These are phyloP conservation scores for Tadarida brasiliensis DNA, from an alignment of 2,797 vertebrate species.

Conservation along the genomic window DNA sequence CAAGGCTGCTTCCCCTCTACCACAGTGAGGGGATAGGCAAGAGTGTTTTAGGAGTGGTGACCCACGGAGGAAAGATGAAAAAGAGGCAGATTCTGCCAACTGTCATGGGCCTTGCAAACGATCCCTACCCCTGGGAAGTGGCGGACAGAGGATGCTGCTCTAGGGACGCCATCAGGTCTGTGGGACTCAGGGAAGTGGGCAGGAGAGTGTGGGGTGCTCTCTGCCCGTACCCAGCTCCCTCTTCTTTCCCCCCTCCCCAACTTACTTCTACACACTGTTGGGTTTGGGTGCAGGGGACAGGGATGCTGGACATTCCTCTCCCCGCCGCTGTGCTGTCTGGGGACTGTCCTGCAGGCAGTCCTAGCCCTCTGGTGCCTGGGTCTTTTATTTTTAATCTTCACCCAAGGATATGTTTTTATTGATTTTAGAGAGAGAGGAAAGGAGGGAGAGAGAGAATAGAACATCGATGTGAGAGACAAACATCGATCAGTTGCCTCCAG, in stretches of 20 bases:
- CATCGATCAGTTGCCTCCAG: background rate
- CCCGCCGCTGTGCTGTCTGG: background rate
- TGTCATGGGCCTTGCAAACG: background rate
- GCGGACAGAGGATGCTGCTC: background rate
- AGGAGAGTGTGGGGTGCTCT: background rate
- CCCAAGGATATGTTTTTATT: background rate
- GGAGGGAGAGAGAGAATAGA: background rate
- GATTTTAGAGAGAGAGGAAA: background rate
- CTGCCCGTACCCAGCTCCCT: background rate
- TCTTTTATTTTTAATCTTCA: background rate
- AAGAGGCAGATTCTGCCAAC: background rate
- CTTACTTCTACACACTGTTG: background rate
- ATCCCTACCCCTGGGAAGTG: fast-evolving
- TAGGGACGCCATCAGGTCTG: background rate
- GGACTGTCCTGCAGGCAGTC: background rate
- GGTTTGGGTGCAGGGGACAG: background rate
- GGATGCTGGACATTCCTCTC: background rate
- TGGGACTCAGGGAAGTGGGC: background rate
- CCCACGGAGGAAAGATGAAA: background rate
- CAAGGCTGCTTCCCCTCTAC: background rate
- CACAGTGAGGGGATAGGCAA: background rate
- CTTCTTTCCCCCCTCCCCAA: background rate
- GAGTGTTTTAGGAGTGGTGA: fast-evolving
- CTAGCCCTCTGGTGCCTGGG: background rate
- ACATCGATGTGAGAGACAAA: background rate